Evolutionary conservation across 2,797 vertebrate genomes (phyloP), one percentile per base, ranked within the genome.

Genomic region (Percopsis omiscomaycus): DNA sequence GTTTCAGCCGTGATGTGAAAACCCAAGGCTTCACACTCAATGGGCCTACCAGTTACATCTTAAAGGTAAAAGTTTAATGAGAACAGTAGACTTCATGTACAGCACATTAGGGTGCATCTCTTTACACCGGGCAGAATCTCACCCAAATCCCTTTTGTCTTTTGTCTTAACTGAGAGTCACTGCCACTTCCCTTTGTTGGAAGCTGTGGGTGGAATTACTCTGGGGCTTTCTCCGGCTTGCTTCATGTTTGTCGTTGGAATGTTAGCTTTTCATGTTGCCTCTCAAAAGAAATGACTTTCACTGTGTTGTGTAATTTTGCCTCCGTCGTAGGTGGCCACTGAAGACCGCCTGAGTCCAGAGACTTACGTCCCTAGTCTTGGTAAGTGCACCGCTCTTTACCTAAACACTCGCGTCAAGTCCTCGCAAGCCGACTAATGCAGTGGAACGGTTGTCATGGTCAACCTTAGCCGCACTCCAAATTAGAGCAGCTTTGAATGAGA

Each of bases 281-380:
- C 3, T 58, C 68, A 49, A 78, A 72, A 16, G 2, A 62, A 46
- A 72, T 59, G 0, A n/a, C 65, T 77, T 61, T 57, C 22, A 45
- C 46, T 27, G 22, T 32, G 22, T 56, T 16, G 15, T 51, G 9
- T 51, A 15, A 56, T 65, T 83, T 49, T 80, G 4, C 27, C 28
- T 59, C 9, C 14, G 5, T 63, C 32, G 42, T 71, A 94, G 79
- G 74, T 80, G 30, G 63, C 75, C 59, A 75, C 5, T 61, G 93
- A 93, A 66, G 92, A 91, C 77, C 86, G 84, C 13, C 78, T 77
- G 70, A 92, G 80, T 65, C 86, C 79, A 73, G 91, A 91, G 62
- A 74, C 79, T 9, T 87, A 89, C 71, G 77, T 90, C 72, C 85
- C 85, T 45, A 92, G 85, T 78, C 89, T 90, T 61, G 90, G 92